Evolutionary conservation across 2,888 invertebrate genomes (phyloP).

Genomic region (Laspeyria flexula): DNA sequence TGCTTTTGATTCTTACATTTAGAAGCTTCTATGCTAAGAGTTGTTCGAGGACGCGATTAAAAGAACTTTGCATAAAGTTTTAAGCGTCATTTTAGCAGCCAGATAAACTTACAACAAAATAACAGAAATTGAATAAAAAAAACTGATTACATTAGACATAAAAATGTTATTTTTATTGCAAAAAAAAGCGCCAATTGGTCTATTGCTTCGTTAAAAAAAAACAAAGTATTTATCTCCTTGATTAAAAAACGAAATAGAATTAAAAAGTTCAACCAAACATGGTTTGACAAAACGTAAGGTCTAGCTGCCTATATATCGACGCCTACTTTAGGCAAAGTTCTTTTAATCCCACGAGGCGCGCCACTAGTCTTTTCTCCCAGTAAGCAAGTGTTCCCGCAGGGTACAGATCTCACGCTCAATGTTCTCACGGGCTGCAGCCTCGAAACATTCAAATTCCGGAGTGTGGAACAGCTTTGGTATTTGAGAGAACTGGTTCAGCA

Average conservation of each 20-base stretch:
- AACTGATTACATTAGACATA: no score
- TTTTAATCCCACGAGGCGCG: constrained; percentile 14
- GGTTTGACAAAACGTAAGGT: no score
- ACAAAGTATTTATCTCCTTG: no score
- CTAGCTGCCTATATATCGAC: neutral
- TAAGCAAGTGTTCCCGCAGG: constrained; percentile 64
- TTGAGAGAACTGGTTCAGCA: constrained; percentile 71
- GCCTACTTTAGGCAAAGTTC: constrained; percentile 11
- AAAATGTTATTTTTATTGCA: no score
- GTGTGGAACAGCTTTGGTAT: constrained; percentile 75
- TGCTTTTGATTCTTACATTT: neutral
- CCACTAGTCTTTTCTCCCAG: constrained; percentile 56
- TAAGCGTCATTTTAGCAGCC: neutral
- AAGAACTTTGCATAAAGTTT: constrained; percentile 4
- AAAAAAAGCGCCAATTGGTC: no score
- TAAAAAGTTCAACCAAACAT: no score
- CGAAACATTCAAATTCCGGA: constrained; percentile 71
- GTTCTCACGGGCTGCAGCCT: constrained; percentile 71
- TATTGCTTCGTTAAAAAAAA: no score
- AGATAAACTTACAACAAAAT: neutral
- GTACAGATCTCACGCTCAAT: constrained; percentile 72
- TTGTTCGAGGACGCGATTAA: constrained; percentile 9
- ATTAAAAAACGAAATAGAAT: no score
- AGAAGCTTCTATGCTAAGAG: neutral
- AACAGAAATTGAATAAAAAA: neutral